Evolutionary conservation across 2,888 invertebrate species (phyloP), one percentile per base, ranked within the genome.

Genomic region (Cloeon dipterum): DNA sequence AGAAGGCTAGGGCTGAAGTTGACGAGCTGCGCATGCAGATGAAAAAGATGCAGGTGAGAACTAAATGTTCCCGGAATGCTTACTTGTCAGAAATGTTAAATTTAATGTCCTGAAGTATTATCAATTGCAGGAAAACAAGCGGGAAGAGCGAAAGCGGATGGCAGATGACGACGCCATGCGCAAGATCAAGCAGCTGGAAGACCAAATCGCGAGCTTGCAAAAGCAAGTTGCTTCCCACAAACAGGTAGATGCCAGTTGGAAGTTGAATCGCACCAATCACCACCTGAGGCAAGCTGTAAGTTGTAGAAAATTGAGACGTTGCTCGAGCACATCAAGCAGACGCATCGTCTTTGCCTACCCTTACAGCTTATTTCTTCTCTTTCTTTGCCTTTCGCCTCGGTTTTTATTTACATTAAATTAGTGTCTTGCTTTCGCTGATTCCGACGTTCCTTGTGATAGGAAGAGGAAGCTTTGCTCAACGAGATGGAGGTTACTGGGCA

Each of bases 401-500:
- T 29, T 29, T 29, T 29, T n/a, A 23, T 8, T 23, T n/a, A n/a
- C n/a, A n/a, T n/a, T n/a, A n/a, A n/a, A n/a, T n/a, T n/a, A n/a
- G n/a, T n/a, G n/a, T n/a, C n/a, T n/a, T n/a, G 33, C 7, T 13
- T 3, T 11, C 20, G 11, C 3, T 7, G 7, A 26, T 21, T 14
- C 20, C 17, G 29, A 38, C 36, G 34, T 18, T 35, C 33, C 35
- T 37, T 35, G 29, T 47, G 47, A 41, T 55, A 76, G 70, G 91
- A 94, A 55, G 94, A 96, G 56, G 94, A 96, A 52, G 91, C 93
- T 0, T 63, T 98, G 36, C 62, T 96, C 13, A 94, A 88, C 53
- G 98, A 98, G 60, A 94, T 98, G 89, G 96, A 98, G 55, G 91
- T 93, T 3, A 98, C 96, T 0, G 96, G 96, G 0, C 94, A 94